Conservation (phyloP, 2,797 vertebrate species). For the Poecile montanus region DNA sequence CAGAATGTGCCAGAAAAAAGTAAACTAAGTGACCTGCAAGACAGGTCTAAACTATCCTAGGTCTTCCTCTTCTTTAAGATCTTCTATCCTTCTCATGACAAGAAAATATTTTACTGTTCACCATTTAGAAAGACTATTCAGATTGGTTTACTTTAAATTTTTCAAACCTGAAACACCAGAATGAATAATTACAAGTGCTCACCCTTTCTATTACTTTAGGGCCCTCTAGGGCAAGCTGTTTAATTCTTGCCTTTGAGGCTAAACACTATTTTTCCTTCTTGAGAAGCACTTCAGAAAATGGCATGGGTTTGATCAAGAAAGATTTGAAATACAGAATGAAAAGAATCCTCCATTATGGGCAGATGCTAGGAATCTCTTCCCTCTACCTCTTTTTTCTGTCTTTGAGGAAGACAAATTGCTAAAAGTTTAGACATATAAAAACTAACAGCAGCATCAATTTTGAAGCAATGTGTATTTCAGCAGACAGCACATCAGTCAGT, state of each 20-base stretch:
- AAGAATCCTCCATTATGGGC: constrained; percentile 10
- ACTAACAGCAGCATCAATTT: constrained; percentile 54
- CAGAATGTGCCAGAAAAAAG: not conserved
- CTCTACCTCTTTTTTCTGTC: not conserved
- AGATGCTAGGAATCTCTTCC: constrained; percentile 1
- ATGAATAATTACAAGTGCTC: constrained; percentile 18
- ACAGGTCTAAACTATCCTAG: not conserved
- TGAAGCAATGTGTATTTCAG: constrained; percentile 45
- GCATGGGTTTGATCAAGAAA: constrained; percentile 33
- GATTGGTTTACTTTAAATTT: constrained; percentile 1
- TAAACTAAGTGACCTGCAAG: not conserved
- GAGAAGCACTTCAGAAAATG: not conserved
- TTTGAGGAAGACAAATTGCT: constrained; percentile 25
- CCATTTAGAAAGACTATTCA: not conserved
- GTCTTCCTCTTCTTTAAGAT: not conserved
- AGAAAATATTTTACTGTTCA: not conserved
- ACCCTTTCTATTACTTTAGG: not conserved
- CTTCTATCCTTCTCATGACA: not conserved
- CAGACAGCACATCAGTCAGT: constrained; percentile 59
- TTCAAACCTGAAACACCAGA: constrained; percentile 26
- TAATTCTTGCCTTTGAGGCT: constrained; percentile 35
- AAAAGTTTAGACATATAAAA: constrained; percentile 49
- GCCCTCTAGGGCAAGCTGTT: constrained; percentile 30
- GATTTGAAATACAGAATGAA: constrained; percentile 28
- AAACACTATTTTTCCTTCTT: constrained; percentile 18